A percentile compares a stretch with the other conserved stretches of the same genome.
phyloP scores from a whole-genome alignment of 2,888 invertebrate genomes.

The Elmis aenea region DNA sequence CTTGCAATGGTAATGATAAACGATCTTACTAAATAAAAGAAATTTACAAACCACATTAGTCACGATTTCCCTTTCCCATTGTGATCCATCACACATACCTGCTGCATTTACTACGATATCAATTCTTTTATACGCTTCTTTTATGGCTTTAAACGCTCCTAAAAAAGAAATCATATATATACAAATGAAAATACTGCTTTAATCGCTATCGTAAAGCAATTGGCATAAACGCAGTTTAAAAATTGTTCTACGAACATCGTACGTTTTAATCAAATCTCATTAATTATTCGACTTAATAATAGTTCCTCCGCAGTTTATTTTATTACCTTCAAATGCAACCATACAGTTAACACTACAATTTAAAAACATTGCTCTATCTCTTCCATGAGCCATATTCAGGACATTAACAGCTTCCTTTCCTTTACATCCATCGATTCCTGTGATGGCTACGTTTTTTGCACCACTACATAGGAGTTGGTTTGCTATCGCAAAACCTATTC shows the following conservation, averaged over 20 bases:
- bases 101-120: constrained; percentile 36
- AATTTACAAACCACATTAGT: constrained; percentile 36
- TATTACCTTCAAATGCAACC: constrained; percentile 35
- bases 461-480: constrained; percentile 46
- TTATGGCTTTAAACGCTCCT: constrained; percentile 30
- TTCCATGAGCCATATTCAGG: constrained; percentile 37
- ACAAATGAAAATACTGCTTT: constrained; percentile 1
- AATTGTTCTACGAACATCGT: too few relatives aligned
- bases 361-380: constrained; percentile 36
- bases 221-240: too few relatives aligned
- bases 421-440: constrained; percentile 32
- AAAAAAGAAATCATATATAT: constrained; percentile 17
- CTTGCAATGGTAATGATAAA: too few relatives aligned
- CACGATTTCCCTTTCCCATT: constrained; percentile 41
- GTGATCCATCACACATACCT: constrained; percentile 37
- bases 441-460: constrained; percentile 39
- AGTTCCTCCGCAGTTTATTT: not conserved
- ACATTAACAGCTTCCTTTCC: constrained; percentile 36
- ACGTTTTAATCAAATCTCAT: constrained; percentile 1
- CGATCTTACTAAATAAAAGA: too few relatives aligned
- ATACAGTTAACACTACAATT: constrained; percentile 37
- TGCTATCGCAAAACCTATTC: constrained; percentile 46
- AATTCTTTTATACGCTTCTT: constrained; percentile 24
- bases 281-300: not conserved
- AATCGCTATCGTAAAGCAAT: not conserved